Conservation (phyloP, 2,113 vertebrate species). For the Saguinus imperator region DNA sequence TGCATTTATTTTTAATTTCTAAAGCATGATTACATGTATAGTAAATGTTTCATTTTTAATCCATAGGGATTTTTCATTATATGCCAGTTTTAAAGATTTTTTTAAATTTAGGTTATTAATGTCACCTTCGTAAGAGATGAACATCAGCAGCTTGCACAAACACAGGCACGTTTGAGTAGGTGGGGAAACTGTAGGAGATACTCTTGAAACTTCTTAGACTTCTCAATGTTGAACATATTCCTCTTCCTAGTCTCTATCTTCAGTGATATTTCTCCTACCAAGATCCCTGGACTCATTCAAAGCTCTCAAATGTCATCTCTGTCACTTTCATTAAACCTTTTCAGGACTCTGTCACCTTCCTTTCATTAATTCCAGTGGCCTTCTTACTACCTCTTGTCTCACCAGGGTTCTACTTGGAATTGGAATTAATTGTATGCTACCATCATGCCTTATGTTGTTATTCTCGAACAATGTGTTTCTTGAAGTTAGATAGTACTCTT, state of each 20-base stretch:
- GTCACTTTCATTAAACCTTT: neutral
- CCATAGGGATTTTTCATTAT: neutral
- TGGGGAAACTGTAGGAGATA: neutral
- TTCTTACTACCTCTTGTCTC: conserved; percentile 8
- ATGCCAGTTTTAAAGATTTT: neutral
- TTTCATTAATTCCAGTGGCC: neutral
- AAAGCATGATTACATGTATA: neutral
- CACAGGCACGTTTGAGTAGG: neutral
- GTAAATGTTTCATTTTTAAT: neutral
- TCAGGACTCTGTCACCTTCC: neutral
- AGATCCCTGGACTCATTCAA: neutral
- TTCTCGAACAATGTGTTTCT: neutral
- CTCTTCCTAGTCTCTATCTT: neutral
- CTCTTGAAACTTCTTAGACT: neutral
- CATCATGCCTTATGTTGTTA: neutral
- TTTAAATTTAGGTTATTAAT: neutral
- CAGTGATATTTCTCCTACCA: neutral
- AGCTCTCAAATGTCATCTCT: neutral
- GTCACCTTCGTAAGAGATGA: neutral
- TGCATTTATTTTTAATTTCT: neutral
- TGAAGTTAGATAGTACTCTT: neutral
- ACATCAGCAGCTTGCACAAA: neutral
- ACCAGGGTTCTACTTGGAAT: neutral
- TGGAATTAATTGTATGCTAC: neutral
- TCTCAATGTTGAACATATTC: neutral